Evolutionary conservation across 2,113 vertebrate species (phyloP).

Genomic region (Crotophaga sulcirostris): DNA sequence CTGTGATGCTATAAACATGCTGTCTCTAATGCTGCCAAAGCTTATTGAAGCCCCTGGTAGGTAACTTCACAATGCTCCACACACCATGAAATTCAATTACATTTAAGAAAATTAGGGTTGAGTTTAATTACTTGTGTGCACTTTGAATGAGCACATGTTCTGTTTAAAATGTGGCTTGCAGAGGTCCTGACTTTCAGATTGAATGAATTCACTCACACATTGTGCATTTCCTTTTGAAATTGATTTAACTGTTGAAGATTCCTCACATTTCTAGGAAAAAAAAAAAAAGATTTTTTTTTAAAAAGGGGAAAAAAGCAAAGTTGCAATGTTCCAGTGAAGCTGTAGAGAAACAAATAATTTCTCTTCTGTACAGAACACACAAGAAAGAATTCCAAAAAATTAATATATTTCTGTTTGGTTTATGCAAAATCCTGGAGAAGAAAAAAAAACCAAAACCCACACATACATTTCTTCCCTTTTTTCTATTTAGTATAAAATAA

Average conservation of each 20-base stretch:
- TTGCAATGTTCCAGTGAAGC: not conserved
- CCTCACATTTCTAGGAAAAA: not conserved
- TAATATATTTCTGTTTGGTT: not conserved
- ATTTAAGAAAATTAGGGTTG: slow-evolving; percentile 40
- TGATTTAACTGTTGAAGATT: not conserved
- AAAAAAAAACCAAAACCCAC: accelerated
- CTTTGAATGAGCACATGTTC: not conserved
- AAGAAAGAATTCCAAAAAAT: not conserved
- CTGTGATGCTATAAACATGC: not conserved
- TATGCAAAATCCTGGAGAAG: not conserved
- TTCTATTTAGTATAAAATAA: not conserved
- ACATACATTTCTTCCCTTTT: not conserved
- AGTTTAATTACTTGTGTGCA: slow-evolving; percentile 45
- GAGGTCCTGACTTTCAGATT: not conserved
- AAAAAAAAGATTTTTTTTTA: not conserved
- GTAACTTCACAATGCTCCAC: not conserved
- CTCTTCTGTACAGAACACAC: not conserved
- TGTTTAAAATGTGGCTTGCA: not conserved
- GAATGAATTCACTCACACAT: not conserved
- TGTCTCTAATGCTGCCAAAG: not conserved
- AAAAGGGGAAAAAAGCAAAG: not conserved
- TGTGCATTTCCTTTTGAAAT: not conserved
- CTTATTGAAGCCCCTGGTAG: slow-evolving; percentile 18
- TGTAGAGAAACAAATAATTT: not conserved
- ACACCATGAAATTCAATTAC: slow-evolving; percentile 47